phyloP scores from a whole-genome alignment of 2,113 vertebrate genomes.

The Onychostoma macrolepis region DNA sequence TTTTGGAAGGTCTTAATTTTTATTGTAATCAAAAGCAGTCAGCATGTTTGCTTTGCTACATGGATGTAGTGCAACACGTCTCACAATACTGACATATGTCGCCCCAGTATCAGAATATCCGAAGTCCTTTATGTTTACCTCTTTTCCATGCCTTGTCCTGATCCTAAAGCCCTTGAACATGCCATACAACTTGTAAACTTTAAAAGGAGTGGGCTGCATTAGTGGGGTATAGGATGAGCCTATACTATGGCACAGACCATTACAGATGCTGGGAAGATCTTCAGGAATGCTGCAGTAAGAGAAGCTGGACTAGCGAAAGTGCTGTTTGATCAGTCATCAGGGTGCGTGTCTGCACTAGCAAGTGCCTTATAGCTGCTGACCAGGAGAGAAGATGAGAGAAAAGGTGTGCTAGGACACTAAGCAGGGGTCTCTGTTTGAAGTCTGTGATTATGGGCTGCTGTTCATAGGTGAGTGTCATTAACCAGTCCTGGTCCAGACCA shows the following conservation, averaged over 20 bases:
- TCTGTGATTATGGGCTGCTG: constrained; percentile 61
- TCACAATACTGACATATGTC: neutral
- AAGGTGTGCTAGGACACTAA: constrained; percentile 69
- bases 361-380: constrained; percentile 52
- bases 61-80: neutral
- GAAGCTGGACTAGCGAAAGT: constrained; percentile 66
- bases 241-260: constrained; percentile 40
- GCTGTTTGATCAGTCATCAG: constrained; percentile 70
- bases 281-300: constrained; percentile 63
- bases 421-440: constrained; percentile 61
- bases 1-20: neutral
- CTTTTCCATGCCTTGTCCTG: neutral
- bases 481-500: constrained; percentile 47
- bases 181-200: neutral
- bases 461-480: constrained; percentile 73
- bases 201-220: neutral
- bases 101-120: neutral
- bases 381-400: constrained; percentile 40
- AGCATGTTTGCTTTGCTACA: neutral
- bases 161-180: neutral
- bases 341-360: constrained; percentile 72
- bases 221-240: neutral
- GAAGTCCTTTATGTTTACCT: neutral
- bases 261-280: constrained; percentile 39
- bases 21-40: neutral